Base-by-base conservation (phyloP, 2,797 vertebrate species). In the Aulostomus chinensis region DNA sequence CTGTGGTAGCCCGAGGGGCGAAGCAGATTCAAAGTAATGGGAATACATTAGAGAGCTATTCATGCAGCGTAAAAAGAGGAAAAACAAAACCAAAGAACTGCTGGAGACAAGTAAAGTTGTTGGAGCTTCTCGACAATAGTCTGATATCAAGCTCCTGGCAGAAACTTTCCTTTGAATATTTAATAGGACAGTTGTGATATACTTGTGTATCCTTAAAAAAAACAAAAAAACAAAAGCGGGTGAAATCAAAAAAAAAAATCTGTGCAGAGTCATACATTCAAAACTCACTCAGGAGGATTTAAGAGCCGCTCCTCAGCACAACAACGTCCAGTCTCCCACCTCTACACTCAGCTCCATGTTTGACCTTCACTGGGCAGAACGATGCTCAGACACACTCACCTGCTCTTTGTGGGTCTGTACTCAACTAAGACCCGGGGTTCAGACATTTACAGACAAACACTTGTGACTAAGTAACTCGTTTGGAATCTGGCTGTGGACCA, bases 21-120 rank as follows among this genome's bases (percentile, higher is more conserved):
- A 78, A 79, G 81, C 70, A 74, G 79, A 89, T 87, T 78, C 82
- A 81, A 87, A 82, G 86, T 85, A 87, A 86, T 88, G 83, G 79
- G 82, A 89, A 86, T 86, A 84, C 82, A 89, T 89, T 86, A 89
- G 85, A 85, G 79, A 82, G 77, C 81, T 76, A 83, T 81, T 88
- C 81, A 88, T 81, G 82, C 83, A 72, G 78, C 52, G 69, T 73
- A 79, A 80, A 72, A 79, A 56, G 73, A 82, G 59, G 68, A 73
- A 84, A 81, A 88, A 86, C 76, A 84, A 83, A 84, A 83, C 79
- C 78, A 76, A 83, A 85, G 80, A 85, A 76, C 74, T 80, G 71
- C 69, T 76, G 74, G 60, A 85, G 78, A 86, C 80, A 63, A 85
- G 80, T 51, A 40, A 70, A 76, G 78, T 65, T 80, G 76, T 67